phyloP scores from a whole-genome alignment of 2,888 invertebrate species.

The Acanthacorydalis orientalis region DNA sequence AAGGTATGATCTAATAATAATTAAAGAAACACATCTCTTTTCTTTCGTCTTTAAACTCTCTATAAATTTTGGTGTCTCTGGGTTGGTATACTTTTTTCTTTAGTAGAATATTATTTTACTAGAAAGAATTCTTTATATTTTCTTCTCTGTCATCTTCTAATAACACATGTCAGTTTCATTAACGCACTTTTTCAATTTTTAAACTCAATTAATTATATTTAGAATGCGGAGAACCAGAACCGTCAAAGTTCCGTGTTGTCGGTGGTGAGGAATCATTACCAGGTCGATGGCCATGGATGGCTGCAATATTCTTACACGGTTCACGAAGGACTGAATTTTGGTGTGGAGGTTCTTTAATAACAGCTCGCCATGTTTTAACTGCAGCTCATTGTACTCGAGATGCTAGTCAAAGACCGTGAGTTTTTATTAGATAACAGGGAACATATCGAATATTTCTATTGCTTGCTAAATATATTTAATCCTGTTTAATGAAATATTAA shows the following conservation, averaged over 20 bases:
- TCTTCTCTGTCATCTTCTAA: too few relatives aligned
- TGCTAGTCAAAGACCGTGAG: constrained; percentile 75
- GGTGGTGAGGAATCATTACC: constrained; percentile 73
- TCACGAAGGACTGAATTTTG: constrained; percentile 74
- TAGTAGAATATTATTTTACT: too few relatives aligned
- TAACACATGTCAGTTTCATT: background rate
- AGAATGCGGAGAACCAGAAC: constrained; percentile 73
- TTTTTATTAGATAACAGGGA: constrained; percentile 11
- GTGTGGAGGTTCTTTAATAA: constrained; percentile 83
- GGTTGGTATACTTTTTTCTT: background rate
- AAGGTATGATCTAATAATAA: background rate
- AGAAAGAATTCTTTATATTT: too few relatives aligned
- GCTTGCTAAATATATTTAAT: too few relatives aligned
- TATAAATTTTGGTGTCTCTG: background rate
- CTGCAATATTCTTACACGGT: constrained; percentile 79
- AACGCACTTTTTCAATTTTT: background rate
- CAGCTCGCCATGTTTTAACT: constrained; percentile 64
- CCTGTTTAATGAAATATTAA: background rate
- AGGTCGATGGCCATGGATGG: constrained; percentile 95
- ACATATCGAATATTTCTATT: too few relatives aligned
- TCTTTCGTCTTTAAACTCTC: background rate
- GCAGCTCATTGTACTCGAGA: constrained; percentile 91
- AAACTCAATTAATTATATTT: constrained; percentile 5
- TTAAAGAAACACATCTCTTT: background rate
- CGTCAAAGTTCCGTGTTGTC: constrained; percentile 74